A percentile compares a stretch with the other conserved stretches of the same genome.
Evolutionary conservation across 35 echinoderm and acorn worm genomes (phyloP).

Genomic region (Diadema setosum): DNA sequence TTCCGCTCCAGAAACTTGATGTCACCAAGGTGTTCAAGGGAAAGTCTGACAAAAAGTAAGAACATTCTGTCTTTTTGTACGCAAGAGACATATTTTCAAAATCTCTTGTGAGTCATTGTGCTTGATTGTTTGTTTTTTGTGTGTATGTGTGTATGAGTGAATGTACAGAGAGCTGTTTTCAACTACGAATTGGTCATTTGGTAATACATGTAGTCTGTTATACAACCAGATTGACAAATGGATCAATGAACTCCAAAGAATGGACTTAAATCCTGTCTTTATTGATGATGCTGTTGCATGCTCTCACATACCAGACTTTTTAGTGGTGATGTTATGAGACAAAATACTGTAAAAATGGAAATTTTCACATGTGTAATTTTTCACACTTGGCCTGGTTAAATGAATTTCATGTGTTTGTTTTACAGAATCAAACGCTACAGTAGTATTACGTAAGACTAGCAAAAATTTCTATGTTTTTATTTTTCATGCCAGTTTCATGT

Average conservation of each 20-base stretch:
- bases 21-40: conserved; percentile 36
- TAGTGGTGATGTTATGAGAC: not conserved
- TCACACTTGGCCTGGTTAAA: no score
- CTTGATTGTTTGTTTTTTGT: not conserved
- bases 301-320: not conserved
- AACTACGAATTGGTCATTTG: not conserved
- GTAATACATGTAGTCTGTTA: not conserved
- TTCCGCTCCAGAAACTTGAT: conserved; percentile 42
- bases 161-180: no score
- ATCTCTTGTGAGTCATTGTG: not conserved
- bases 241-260: not conserved
- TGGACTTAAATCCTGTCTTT: not conserved
- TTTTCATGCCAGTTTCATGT: no score
- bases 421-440: no score
- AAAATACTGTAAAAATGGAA: not conserved
- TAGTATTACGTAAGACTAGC: no score
- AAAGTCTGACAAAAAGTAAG: conserved; percentile 72
- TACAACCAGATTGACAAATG: not conserved
- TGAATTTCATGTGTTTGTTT: no score
- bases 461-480: no score
- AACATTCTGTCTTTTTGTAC: not conserved
- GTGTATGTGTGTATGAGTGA: not conserved
- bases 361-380: no score
- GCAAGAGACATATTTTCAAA: not conserved
- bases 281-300: not conserved